Evolutionary conservation across 2,797 vertebrate species (phyloP).

Genomic region (Lacerta bilineata): DNA sequence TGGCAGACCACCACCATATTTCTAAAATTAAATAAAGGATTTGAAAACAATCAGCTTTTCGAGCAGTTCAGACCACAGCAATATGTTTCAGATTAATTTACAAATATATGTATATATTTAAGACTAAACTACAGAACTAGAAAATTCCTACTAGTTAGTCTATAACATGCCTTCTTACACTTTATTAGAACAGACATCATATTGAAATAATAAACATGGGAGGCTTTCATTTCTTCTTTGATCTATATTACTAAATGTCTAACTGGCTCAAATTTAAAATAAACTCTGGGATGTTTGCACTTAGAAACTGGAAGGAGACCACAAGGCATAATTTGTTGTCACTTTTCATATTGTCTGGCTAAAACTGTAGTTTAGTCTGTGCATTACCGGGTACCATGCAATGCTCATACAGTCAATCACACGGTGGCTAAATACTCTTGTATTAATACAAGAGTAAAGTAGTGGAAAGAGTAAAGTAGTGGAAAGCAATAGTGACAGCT

Average conservation of each 20-base stretch:
- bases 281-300: conserved; percentile 81
- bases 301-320: conserved; percentile 81
- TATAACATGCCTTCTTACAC: conserved; percentile 77
- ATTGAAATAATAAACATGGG: conserved; percentile 86
- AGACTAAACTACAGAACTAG: conserved; percentile 78
- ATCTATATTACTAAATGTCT: conserved; percentile 81
- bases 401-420: conserved; percentile 76
- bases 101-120: conserved; percentile 84
- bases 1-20: conserved; percentile 80
- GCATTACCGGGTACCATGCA: conserved; percentile 74
- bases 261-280: conserved; percentile 81
- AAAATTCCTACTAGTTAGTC: conserved; percentile 78
- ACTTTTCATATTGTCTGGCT: conserved; percentile 75
- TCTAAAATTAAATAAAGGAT: conserved; percentile 82
- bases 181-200: conserved; percentile 84
- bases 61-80: conserved; percentile 76
- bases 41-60: conserved; percentile 80
- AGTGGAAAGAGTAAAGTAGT: conserved; percentile 59
- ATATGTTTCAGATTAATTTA: conserved; percentile 85
- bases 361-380: conserved; percentile 83
- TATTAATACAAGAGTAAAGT: conserved; percentile 65
- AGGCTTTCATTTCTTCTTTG: conserved; percentile 80
- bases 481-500: conserved; percentile 82
- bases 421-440: conserved; percentile 82
- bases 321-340: conserved; percentile 82